These are phyloP conservation scores for Porites cylindrica DNA, from an alignment of 92 coral and sea anemone species.

Conservation along the genomic window DNA sequence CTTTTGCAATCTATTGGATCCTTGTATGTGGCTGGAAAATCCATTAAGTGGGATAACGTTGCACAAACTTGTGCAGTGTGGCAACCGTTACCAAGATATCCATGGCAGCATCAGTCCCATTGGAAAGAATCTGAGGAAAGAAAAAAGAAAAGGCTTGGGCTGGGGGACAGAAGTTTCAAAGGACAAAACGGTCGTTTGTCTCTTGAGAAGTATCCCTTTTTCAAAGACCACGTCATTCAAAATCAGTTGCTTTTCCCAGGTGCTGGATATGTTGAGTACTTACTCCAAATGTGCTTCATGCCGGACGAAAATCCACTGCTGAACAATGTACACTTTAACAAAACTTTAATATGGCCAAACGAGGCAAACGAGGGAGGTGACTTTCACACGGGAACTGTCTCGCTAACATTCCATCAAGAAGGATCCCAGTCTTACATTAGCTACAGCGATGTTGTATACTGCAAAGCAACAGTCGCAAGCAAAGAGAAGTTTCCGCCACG, in stretches of 20 bases:
- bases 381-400: not conserved
- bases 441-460: not conserved
- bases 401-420: not conserved
- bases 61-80: not conserved
- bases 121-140: conserved; percentile 14
- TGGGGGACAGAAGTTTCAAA: conserved; percentile 1
- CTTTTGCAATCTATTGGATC: conserved; percentile 10
- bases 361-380: not conserved
- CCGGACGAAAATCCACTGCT: not conserved
- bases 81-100: conserved; percentile 4
- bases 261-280: not conserved
- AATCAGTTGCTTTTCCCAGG: not conserved
- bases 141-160: not conserved
- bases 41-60: conserved; percentile 8
- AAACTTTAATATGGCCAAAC: not conserved
- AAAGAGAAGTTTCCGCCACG: not conserved
- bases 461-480: not conserved
- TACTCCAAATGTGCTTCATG: conserved; percentile 1
- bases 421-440: not conserved
- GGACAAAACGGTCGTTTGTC: not conserved
- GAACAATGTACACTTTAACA: not conserved
- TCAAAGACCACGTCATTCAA: conserved; percentile 6
- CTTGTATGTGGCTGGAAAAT: conserved; percentile 3
- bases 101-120: conserved; percentile 22
- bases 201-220: not conserved